These are phyloP conservation scores for Silurus asotus DNA, from an alignment of 2,113 vertebrate genomes.

Conservation along the genomic window DNA sequence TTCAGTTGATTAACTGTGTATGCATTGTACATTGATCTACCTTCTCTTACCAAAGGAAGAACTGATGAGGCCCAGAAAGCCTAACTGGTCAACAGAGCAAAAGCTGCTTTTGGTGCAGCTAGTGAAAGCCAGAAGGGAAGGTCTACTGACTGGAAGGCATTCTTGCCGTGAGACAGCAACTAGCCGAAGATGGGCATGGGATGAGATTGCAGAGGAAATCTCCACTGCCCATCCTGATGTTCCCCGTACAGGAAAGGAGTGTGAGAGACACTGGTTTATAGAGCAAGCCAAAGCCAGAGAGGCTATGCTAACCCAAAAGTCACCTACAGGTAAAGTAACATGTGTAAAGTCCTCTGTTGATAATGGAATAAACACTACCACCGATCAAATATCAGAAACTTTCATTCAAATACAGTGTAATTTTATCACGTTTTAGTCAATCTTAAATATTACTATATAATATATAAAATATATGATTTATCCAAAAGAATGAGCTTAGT, in stretches of 20 bases:
- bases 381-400: background rate
- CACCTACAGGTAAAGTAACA: constrained; percentile 19
- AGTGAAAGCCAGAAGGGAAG: constrained; percentile 39
- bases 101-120: constrained; percentile 47
- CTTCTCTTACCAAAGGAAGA: background rate
- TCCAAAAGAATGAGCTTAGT: background rate
- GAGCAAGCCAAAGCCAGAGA: constrained; percentile 43
- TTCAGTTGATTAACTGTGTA: background rate
- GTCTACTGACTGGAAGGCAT: constrained; percentile 40
- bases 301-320: constrained; percentile 17
- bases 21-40: background rate
- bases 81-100: constrained; percentile 39
- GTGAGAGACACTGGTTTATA: constrained; percentile 44
- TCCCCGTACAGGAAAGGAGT: constrained; percentile 42
- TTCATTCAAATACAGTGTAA: background rate
- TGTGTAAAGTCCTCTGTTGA: background rate
- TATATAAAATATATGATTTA: background rate
- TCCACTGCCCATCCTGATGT: constrained; percentile 40
- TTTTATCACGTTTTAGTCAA: background rate
- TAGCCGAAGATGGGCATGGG: constrained; percentile 39
- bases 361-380: background rate
- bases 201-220: constrained; percentile 45
- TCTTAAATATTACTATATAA: background rate
- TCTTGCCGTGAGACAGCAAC: constrained; percentile 39
- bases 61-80: constrained; percentile 38